Conservation (phyloP, 2,888 invertebrate species). For the Rhagium mordax region DNA sequence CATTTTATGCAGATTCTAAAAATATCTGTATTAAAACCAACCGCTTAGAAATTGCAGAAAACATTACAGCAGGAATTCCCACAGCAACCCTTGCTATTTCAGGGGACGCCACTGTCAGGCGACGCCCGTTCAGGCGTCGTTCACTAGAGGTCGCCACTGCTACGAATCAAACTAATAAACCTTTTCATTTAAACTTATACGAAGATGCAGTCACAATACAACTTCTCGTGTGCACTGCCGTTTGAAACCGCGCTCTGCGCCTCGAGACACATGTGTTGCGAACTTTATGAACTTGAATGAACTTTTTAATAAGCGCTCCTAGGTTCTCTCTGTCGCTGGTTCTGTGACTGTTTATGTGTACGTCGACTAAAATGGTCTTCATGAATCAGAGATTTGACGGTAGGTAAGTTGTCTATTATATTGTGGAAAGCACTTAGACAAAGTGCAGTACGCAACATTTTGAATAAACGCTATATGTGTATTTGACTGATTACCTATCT, state of each 20-base stretch:
- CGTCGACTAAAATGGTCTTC: neutral
- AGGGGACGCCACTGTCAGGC: neutral
- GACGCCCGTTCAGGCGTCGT: constrained; percentile 8
- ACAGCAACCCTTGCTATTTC: neutral
- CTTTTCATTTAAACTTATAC: neutral
- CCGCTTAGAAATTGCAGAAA: neutral
- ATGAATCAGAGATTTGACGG: neutral
- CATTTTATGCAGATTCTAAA: neutral
- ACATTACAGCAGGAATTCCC: neutral
- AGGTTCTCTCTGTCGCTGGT: neutral
- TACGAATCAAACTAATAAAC: neutral
- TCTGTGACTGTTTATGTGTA: constrained; percentile 2
- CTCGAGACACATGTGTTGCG: constrained; percentile 18
- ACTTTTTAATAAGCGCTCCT: constrained; percentile 12
- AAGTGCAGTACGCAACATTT: too few relatives aligned
- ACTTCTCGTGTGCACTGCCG: constrained; percentile 17
- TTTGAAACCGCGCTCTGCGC: neutral
- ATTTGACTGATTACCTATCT: too few relatives aligned
- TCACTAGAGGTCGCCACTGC: constrained; percentile 6
- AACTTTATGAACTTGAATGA: constrained; percentile 22
- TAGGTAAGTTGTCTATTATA: neutral
- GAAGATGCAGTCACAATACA: constrained; percentile 14
- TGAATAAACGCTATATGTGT: too few relatives aligned
- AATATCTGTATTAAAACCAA: neutral
- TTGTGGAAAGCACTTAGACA: too few relatives aligned